phyloP scores from a whole-genome alignment of 2,113 vertebrate genomes.

The Dolichallabes microphthalmus region DNA sequence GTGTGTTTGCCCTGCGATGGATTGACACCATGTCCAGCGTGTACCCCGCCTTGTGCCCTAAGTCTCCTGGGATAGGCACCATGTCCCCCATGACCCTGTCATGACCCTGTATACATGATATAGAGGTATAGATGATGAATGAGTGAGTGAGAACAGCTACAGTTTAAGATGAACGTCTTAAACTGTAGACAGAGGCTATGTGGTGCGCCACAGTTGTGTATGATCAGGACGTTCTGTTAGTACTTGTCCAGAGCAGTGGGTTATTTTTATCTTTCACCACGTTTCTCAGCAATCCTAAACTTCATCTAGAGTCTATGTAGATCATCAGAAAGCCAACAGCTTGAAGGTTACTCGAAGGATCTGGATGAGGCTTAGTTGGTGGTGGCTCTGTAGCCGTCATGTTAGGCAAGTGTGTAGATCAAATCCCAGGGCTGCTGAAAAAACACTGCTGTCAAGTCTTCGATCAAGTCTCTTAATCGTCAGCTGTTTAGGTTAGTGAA shows the following conservation, averaged over 20 bases:
- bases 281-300: neutral
- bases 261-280: neutral
- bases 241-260: neutral
- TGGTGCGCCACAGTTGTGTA: neutral
- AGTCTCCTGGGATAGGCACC: no score
- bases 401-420: neutral
- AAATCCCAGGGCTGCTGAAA: neutral
- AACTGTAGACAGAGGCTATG: neutral
- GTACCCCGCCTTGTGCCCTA: no score
- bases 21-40: no score
- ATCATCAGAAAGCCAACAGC: neutral
- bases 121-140: no score
- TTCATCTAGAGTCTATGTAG: neutral
- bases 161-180: no score
- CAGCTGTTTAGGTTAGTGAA: neutral
- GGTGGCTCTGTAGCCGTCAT: neutral
- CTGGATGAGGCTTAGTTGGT: neutral
- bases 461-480: neutral
- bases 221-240: neutral
- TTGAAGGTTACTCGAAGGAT: neutral
- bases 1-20: no score
- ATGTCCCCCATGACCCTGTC: no score
- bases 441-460: neutral
- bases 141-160: neutral
- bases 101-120: no score